phyloP scores from a whole-genome alignment of 2,113 vertebrate genomes.

The Leucoraja erinaceus region DNA sequence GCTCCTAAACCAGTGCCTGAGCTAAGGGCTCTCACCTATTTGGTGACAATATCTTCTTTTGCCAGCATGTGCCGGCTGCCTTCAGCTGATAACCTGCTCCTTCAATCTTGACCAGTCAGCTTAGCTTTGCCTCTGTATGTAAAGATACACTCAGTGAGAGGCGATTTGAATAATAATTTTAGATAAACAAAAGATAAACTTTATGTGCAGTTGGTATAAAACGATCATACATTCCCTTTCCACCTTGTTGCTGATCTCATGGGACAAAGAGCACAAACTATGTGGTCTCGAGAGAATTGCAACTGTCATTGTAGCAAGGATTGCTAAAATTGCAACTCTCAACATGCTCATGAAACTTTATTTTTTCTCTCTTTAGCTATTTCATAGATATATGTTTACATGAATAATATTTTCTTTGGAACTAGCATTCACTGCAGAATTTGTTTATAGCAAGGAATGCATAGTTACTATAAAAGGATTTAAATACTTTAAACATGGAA shows the following conservation, averaged over 20 bases:
- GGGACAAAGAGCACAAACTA: not conserved
- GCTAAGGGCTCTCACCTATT: not conserved
- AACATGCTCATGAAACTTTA: not conserved
- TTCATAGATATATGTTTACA: not conserved
- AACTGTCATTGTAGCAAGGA: not conserved
- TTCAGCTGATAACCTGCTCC: not conserved
- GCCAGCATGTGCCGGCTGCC: not conserved
- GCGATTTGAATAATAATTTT: not conserved
- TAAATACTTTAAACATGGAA: not conserved
- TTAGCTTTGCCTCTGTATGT: not conserved
- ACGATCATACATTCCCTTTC: not conserved
- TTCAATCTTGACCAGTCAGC: not conserved
- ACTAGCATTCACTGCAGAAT: not conserved
- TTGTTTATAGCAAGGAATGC: not conserved
- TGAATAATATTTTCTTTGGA: constrained; percentile 15
- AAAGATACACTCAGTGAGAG: not conserved
- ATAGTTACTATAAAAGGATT: not conserved
- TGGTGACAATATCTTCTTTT: not conserved
- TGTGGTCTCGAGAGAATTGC: not conserved
- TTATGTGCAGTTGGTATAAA: not conserved
- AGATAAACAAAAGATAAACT: not conserved
- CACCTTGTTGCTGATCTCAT: not conserved
- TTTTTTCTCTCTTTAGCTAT: not conserved
- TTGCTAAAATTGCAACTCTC: not conserved
- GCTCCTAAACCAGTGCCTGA: not conserved